phyloP scores from a whole-genome alignment of 2,113 vertebrate species.

The Urocynchramus pylzowi region DNA sequence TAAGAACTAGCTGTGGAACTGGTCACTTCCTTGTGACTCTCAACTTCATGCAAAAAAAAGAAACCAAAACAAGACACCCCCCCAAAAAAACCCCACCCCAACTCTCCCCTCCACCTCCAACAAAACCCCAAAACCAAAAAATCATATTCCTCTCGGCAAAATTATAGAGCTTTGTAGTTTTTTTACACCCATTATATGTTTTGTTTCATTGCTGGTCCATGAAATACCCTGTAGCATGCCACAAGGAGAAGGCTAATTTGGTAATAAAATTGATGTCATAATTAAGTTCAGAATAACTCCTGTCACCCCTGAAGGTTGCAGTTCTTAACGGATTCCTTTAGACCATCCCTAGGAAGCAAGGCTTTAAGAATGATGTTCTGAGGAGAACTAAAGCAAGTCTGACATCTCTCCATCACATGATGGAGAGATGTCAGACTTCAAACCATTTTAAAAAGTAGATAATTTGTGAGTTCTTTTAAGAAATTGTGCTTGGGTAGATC shows the following conservation, averaged over 20 bases:
- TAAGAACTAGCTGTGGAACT: neutral
- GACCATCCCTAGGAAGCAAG: neutral
- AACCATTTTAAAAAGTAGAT: neutral
- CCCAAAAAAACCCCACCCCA: neutral
- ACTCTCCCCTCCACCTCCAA: neutral
- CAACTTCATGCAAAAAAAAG: neutral
- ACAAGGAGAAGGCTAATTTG: neutral
- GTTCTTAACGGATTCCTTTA: neutral
- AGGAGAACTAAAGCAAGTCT: neutral
- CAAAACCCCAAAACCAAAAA: neutral
- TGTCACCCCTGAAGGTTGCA: neutral
- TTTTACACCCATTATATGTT: neutral
- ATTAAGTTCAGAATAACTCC: neutral
- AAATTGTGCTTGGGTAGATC: neutral
- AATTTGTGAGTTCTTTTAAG: neutral
- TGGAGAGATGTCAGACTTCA: neutral
- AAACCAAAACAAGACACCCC: neutral
- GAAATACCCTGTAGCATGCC: neutral
- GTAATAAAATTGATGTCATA: neutral
- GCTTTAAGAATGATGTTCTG: neutral
- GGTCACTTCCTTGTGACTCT: neutral
- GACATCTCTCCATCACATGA: too few species aligned
- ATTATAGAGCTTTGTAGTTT: neutral
- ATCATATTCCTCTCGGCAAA: rapidly evolving
- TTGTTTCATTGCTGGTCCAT: neutral